Percentiles rank a stretch among this genome's conserved stretches.
Evolutionary conservation across 2,888 invertebrate genomes (phyloP).

Genomic region (Eupithecia centaureata): DNA sequence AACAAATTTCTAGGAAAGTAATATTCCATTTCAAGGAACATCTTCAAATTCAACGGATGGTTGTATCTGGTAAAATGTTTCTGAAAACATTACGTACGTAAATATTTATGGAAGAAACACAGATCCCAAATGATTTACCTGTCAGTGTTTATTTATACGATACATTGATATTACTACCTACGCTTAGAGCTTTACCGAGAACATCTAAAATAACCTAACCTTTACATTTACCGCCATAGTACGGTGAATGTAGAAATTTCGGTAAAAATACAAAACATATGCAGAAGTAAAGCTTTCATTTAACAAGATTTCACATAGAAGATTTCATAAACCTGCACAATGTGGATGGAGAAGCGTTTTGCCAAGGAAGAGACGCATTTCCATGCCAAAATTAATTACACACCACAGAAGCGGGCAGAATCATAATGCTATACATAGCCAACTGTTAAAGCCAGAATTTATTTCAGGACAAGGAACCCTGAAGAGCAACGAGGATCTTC

Average conservation of each 20-base stretch:
- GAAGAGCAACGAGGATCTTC: too few species aligned
- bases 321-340: neutral
- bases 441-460: neutral
- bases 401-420: neutral
- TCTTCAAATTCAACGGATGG: neutral
- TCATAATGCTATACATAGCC: neutral
- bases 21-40: neutral
- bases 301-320: neutral
- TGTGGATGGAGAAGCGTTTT: slow-evolving; percentile 7
- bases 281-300: too few species aligned
- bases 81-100: neutral
- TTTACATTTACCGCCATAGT: neutral
- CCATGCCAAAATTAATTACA: slow-evolving; percentile 29
- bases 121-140: neutral
- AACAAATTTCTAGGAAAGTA: slow-evolving; percentile 12
- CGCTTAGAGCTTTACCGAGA: neutral
- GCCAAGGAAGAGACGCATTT: slow-evolving; percentile 24
- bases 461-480: neutral
- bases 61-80: neutral
- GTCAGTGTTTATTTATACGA: neutral
- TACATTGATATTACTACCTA: neutral
- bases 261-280: too few species aligned
- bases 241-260: too few species aligned
- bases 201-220: neutral
- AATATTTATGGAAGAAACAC: neutral